Conservation (phyloP, 2,888 invertebrate genomes). For the Eupsilia transversa region DNA sequence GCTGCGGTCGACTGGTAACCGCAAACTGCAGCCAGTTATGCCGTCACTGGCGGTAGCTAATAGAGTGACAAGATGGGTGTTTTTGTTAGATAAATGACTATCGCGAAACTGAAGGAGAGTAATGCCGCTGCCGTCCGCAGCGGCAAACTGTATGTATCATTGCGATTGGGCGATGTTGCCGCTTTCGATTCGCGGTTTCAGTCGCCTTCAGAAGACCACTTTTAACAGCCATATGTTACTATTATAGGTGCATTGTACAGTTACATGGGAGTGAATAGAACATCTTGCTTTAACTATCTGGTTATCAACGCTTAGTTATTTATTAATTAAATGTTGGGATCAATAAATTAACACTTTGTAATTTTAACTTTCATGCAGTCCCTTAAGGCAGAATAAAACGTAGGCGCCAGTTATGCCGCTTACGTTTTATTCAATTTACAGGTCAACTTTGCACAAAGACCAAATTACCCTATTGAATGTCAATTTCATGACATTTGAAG, state of each 20-base stretch:
- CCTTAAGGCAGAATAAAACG: too few relatives aligned
- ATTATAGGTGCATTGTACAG: too few relatives aligned
- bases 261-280: background rate
- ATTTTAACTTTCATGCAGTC: too few relatives aligned
- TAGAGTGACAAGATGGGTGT: background rate
- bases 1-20: too few relatives aligned
- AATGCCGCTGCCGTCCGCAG: background rate
- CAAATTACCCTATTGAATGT: too few relatives aligned
- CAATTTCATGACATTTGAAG: too few relatives aligned
- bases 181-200: background rate
- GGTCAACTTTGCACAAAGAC: background rate
- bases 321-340: background rate
- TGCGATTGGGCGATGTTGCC: background rate
- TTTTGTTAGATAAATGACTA: background rate
- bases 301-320: background rate
- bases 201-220: background rate
- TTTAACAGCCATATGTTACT: too few relatives aligned
- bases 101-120: background rate
- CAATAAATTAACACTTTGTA: background rate
- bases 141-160: background rate
- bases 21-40: too few relatives aligned
- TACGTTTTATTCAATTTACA: background rate
- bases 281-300: background rate
- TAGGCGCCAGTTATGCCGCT: background rate
- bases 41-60: background rate